Conservation (phyloP, 2,113 vertebrate genomes). For the Chloroceryle aenea region DNA sequence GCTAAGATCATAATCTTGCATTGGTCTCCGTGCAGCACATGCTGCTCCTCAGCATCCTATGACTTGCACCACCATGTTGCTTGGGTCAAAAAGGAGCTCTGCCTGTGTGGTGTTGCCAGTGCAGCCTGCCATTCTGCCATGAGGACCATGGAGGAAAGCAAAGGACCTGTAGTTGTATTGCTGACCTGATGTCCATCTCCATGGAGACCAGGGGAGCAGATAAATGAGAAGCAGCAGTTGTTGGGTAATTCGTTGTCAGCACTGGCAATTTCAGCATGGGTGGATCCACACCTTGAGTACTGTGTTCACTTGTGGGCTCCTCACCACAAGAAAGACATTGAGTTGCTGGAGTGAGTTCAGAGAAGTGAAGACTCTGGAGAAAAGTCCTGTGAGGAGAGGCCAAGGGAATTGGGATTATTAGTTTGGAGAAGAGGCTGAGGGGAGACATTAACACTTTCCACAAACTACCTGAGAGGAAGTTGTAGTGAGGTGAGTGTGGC, state of each 20-base stretch:
- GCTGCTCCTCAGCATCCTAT: fast-evolving
- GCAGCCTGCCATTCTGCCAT: neutral
- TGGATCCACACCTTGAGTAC: too few relatives aligned
- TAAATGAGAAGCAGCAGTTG: neutral
- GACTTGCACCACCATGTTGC: neutral
- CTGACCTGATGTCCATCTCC: neutral
- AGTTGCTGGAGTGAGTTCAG: too few relatives aligned
- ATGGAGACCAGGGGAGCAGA: neutral
- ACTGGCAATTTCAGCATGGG: too few relatives aligned
- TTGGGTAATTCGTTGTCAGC: neutral
- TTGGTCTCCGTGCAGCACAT: neutral
- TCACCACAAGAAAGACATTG: too few relatives aligned
- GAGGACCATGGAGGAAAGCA: neutral
- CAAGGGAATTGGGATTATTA: too few relatives aligned
- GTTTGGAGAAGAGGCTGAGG: too few relatives aligned
- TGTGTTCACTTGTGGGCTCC: too few relatives aligned
- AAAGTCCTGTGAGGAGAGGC: too few relatives aligned
- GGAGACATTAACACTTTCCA: too few relatives aligned
- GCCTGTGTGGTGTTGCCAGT: neutral
- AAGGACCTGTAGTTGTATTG: neutral
- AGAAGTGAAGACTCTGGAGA: too few relatives aligned
- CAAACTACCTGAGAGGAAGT: too few relatives aligned
- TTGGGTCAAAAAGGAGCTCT: neutral
- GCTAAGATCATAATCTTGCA: fast-evolving
- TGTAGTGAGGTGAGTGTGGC: too few relatives aligned